phyloP scores from a whole-genome alignment of 2,797 vertebrate genomes.

The Momotus momota region DNA sequence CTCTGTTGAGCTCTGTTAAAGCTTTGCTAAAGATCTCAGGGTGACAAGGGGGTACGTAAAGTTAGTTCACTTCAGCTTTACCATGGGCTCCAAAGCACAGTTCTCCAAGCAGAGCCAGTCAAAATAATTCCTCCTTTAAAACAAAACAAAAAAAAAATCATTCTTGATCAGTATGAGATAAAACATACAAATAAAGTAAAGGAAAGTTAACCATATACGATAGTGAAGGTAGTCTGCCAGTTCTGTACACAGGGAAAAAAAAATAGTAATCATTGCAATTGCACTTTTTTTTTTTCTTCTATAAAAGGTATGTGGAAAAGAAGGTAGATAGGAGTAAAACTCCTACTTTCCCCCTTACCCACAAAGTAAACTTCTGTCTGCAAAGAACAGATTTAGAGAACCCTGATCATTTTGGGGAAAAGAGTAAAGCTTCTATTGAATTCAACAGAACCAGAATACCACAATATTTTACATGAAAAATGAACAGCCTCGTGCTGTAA shows the following conservation, averaged over 20 bases:
- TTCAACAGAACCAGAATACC: neutral
- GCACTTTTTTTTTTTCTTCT: neutral
- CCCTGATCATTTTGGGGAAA: neutral
- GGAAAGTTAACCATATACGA: neutral
- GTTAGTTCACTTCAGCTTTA: neutral
- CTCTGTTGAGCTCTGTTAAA: too few relatives aligned
- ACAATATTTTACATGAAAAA: neutral
- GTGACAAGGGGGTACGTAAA: neutral
- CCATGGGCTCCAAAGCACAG: neutral
- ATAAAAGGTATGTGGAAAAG: neutral
- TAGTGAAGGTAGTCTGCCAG: neutral
- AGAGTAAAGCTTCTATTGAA: neutral
- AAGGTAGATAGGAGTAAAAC: neutral
- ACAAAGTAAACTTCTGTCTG: neutral
- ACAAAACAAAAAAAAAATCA: neutral
- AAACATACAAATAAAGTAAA: neutral
- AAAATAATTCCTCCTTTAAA: neutral
- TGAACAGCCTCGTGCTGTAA: neutral
- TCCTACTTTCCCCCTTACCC: neutral
- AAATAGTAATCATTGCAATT: neutral
- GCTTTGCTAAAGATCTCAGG: neutral
- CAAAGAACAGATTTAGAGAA: neutral
- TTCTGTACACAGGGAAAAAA: neutral
- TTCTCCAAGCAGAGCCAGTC: neutral
- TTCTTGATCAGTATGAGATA: neutral